phyloP scores from a whole-genome alignment of 1,140 invertebrate genomes.

The Lysiphlebus fabarum region DNA sequence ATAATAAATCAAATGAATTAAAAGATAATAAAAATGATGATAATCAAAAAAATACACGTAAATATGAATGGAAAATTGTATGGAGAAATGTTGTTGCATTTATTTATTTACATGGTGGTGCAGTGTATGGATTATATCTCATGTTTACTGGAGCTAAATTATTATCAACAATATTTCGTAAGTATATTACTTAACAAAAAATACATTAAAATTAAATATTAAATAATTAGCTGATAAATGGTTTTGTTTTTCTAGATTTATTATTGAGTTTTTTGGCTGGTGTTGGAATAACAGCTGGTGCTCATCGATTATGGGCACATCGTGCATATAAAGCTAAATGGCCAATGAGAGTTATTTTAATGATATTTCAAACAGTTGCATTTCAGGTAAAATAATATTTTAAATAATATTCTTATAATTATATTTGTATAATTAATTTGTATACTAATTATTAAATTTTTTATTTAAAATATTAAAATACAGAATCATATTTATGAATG shows the following conservation, averaged over 20 bases:
- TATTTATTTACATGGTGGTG: conserved; percentile 61
- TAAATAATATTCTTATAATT: background rate
- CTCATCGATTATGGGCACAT: conserved; percentile 87
- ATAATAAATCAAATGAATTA: conserved; percentile 26
- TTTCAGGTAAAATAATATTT: conserved; percentile 65
- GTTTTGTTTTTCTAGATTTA: conserved; percentile 25
- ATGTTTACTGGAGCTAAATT: conserved; percentile 53
- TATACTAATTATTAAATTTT: background rate
- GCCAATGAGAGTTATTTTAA: conserved; percentile 72
- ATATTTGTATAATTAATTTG: background rate
- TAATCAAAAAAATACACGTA: conserved; percentile 34
- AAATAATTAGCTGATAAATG: conserved; percentile 7
- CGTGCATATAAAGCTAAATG: conserved; percentile 81
- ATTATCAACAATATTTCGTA: conserved; percentile 58
- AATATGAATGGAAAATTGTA: conserved; percentile 63
- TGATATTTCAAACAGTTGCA: conserved; percentile 73
- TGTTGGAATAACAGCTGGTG: conserved; percentile 81
- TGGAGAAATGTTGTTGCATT: conserved; percentile 72
- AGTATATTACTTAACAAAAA: conserved; percentile 34
- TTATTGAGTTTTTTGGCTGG: conserved; percentile 52
- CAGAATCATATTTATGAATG: conserved; percentile 72
- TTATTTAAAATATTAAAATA: conserved; percentile 1
- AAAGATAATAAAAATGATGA: conserved; percentile 13
- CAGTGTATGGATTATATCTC: conserved; percentile 65
- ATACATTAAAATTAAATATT: too few relatives aligned